phyloP scores from a whole-genome alignment of 2,888 invertebrate species.

The Endotricha flammealis region DNA sequence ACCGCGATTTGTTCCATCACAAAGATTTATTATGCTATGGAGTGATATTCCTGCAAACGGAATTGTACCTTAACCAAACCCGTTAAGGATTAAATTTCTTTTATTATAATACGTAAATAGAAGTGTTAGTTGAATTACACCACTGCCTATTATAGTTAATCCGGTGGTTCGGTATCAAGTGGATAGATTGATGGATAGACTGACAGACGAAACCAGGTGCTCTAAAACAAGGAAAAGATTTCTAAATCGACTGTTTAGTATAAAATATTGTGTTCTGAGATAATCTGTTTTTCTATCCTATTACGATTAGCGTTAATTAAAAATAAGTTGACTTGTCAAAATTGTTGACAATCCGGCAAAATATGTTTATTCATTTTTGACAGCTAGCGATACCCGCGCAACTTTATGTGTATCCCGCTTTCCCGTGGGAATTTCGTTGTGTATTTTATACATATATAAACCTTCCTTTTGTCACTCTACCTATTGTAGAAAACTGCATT shows the following conservation, averaged over 20 bases:
- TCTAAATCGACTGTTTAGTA: slow-evolving; percentile 48
- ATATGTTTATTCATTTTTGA: slow-evolving; percentile 1
- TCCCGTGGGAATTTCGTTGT: too few relatives aligned
- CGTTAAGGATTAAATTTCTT: slow-evolving; percentile 35
- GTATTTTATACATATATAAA: too few relatives aligned
- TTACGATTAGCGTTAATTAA: too few relatives aligned
- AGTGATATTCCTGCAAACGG: slow-evolving; percentile 23
- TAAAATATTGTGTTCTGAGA: slow-evolving; percentile 19
- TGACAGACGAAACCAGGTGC: slow-evolving; percentile 56
- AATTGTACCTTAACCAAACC: slow-evolving; percentile 22
- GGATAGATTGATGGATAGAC: slow-evolving; percentile 58
- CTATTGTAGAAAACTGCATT: too few relatives aligned
- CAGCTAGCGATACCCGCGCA: too few relatives aligned
- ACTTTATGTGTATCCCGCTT: too few relatives aligned
- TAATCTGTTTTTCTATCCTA: too few relatives aligned
- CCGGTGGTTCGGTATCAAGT: slow-evolving; percentile 46
- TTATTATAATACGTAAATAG: slow-evolving; percentile 19
- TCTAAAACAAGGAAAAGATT: slow-evolving; percentile 38
- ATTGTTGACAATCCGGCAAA: too few relatives aligned
- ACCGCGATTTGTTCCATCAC: slow-evolving; percentile 53
- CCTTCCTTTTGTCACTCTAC: too few relatives aligned
- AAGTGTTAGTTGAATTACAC: slow-evolving; percentile 30
- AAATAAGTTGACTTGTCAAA: too few relatives aligned
- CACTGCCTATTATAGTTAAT: slow-evolving; percentile 50
- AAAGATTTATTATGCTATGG: slow-evolving; percentile 38